Evolutionary conservation across 2,797 vertebrate genomes (phyloP).

Genomic region (Oreortyx pictus): DNA sequence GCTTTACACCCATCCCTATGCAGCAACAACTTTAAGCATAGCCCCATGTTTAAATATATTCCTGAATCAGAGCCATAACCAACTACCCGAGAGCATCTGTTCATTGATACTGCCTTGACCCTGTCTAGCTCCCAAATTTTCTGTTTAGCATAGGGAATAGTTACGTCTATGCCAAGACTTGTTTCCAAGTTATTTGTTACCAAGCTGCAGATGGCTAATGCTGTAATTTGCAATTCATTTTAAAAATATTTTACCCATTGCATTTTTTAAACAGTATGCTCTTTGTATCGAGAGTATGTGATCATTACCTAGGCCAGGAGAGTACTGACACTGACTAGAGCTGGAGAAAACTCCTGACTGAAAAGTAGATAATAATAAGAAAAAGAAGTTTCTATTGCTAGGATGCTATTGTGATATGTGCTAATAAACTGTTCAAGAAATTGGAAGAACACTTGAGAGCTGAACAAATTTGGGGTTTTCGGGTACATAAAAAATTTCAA

Average conservation of each 20-base stretch:
- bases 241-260: not conserved
- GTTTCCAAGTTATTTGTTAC: constrained; percentile 35
- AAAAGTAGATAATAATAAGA: not conserved
- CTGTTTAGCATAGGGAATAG: constrained; percentile 23
- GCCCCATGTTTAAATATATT: constrained; percentile 24
- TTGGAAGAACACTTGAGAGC: not conserved
- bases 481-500: not conserved
- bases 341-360: not conserved
- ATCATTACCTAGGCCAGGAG: not conserved
- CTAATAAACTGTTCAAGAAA: not conserved
- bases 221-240: not conserved
- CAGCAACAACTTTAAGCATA: constrained; percentile 3
- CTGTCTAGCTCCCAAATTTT: constrained; percentile 31
- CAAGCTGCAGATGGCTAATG: constrained; percentile 33
- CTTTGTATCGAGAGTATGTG: not conserved
- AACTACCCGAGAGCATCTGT: constrained; percentile 52
- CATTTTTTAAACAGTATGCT: not conserved
- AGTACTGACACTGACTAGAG: not conserved
- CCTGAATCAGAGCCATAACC: constrained; percentile 23
- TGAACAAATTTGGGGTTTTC: not conserved
- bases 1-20: not conserved
- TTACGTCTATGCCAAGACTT: constrained; percentile 28
- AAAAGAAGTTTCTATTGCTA: not conserved
- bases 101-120: constrained; percentile 34
- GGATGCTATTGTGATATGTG: not conserved